Conservation (phyloP, 2,797 vertebrate species). For the Ctenosaura bakeri region DNA sequence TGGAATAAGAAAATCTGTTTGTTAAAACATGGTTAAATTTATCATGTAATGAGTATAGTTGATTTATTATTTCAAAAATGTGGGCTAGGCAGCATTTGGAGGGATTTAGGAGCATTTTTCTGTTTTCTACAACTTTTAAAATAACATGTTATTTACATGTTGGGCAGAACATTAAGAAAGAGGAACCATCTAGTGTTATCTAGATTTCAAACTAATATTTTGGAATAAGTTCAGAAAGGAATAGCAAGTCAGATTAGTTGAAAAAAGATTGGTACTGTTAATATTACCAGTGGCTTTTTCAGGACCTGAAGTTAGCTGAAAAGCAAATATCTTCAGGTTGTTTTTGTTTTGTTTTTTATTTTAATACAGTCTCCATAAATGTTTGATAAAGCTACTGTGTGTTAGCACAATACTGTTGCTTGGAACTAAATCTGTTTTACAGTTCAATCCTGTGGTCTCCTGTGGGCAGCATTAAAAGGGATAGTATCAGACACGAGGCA, state of each 20-base stretch:
- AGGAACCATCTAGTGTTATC: neutral
- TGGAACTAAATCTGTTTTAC: constrained; percentile 46
- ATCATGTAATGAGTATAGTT: no score
- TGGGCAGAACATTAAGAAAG: neutral
- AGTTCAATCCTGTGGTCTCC: neutral
- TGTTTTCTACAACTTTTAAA: no score
- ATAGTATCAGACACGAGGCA: neutral
- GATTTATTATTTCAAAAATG: no score
- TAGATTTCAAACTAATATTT: neutral
- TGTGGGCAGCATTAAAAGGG: neutral
- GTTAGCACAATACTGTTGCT: constrained; percentile 53
- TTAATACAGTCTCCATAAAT: constrained; percentile 39
- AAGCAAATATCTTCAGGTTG: constrained; percentile 44
- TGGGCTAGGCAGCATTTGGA: no score
- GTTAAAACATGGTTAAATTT: no score
- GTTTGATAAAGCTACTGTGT: constrained; percentile 50
- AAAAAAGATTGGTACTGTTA: neutral
- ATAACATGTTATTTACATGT: no score
- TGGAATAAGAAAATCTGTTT: no score
- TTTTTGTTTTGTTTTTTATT: constrained; percentile 1
- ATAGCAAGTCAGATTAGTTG: neutral
- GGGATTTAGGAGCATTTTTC: no score
- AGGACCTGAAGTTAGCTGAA: constrained; percentile 57
- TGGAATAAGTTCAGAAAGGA: neutral
- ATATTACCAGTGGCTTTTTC: constrained; percentile 39